Conservation (phyloP, 2,888 invertebrate species). For the Glomeris marginata region DNA sequence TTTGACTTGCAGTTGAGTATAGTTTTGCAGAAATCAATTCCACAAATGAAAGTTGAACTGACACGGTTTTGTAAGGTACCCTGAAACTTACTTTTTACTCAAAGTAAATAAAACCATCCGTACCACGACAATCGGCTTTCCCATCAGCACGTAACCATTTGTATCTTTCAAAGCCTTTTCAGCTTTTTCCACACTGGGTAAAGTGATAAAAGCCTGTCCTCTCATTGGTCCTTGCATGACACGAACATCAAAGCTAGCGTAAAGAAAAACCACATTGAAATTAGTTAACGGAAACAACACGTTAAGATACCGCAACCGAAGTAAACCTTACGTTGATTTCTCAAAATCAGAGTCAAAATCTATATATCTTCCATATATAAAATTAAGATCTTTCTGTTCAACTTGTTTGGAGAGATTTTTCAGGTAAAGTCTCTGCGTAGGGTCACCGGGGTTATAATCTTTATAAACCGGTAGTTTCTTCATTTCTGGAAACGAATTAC, state of each 20-base stretch:
- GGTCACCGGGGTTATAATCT: conserved; percentile 67
- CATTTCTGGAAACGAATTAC: conserved; percentile 45
- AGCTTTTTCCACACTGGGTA: conserved; percentile 52
- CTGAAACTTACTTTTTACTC: too few species aligned
- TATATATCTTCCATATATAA: conserved; percentile 55
- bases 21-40: too few species aligned
- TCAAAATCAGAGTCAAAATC: conserved; percentile 32
- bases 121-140: conserved; percentile 72
- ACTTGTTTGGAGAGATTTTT: conserved; percentile 78
- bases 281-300: background rate
- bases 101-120: too few species aligned
- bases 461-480: conserved; percentile 61
- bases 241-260: conserved; percentile 48
- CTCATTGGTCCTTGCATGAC: conserved; percentile 94
- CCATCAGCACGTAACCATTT: conserved; percentile 71
- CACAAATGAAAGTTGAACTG: too few species aligned
- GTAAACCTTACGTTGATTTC: conserved; percentile 19
- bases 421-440: conserved; percentile 71
- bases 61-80: too few species aligned
- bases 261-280: conserved; percentile 29
- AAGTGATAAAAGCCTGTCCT: conserved; percentile 83
- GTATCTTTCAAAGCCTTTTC: conserved; percentile 63
- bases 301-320: background rate
- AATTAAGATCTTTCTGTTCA: conserved; percentile 53
- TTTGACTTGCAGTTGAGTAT: background rate